Percentiles rank a stretch among this genome's conserved stretches.
Conservation (phyloP, 2,113 vertebrate genomes). For the Prunella fulvescens region DNA sequence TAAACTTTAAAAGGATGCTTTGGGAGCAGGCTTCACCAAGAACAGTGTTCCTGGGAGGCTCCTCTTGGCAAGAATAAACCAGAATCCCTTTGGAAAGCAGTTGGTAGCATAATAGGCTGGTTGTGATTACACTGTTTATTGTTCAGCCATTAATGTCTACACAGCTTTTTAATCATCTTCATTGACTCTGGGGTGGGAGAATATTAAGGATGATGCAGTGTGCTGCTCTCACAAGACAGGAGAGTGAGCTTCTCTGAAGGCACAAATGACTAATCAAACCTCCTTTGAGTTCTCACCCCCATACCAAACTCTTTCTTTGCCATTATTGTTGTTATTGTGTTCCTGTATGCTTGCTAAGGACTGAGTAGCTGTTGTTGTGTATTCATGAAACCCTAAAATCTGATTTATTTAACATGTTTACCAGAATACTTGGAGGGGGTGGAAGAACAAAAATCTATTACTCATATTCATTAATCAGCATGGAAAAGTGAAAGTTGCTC, state of each 20-base stretch:
- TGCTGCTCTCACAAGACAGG: not conserved
- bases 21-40: not conserved
- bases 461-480: constrained; percentile 29
- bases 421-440: not conserved
- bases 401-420: constrained; percentile 36
- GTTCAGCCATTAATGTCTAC: not conserved
- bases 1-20: not conserved
- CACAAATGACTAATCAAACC: not conserved
- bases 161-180: not conserved
- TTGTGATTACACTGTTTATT: not conserved
- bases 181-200: not conserved
- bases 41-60: not conserved
- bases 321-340: not conserved
- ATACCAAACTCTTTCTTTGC: not conserved
- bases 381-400: constrained; percentile 3
- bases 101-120: not conserved
- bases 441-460: constrained; percentile 20
- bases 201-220: not conserved
- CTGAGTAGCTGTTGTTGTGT: not conserved
- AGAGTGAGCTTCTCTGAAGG: not conserved
- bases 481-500: constrained; percentile 32
- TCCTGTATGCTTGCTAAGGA: not conserved
- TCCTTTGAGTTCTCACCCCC: not conserved
- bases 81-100: not conserved
- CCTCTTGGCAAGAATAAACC: not conserved